These are phyloP conservation scores for Vireo altiloquus DNA, from an alignment of 2,113 vertebrate species.

Conservation along the genomic window DNA sequence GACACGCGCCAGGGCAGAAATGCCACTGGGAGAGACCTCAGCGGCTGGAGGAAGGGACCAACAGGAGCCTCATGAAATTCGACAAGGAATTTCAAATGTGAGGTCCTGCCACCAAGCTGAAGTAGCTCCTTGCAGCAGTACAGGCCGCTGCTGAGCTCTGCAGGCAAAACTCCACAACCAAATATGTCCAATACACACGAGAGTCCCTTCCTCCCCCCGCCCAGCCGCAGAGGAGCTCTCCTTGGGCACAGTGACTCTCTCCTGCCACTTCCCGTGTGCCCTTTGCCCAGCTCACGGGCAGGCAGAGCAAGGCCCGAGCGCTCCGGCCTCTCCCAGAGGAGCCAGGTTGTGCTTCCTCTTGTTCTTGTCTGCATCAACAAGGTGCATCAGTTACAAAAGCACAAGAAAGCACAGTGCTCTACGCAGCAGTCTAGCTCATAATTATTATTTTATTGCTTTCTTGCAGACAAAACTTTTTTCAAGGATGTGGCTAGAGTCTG, in stretches of 20 bases:
- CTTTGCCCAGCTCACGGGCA: neutral
- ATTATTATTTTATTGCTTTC: conserved; percentile 22
- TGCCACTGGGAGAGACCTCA: neutral
- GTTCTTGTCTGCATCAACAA: neutral
- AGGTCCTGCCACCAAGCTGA: neutral
- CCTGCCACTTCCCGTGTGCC: accelerated
- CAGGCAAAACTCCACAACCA: neutral
- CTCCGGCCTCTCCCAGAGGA: neutral
- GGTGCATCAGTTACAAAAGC: neutral
- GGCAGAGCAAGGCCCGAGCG: accelerated
- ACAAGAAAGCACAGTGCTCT: neutral
- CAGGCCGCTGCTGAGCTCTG: neutral
- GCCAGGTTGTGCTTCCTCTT: neutral
- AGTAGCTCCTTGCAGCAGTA: neutral
- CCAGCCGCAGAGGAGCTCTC: neutral
- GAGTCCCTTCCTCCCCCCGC: neutral
- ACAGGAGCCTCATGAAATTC: neutral
- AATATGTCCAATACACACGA: accelerated
- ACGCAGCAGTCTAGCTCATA: neutral
- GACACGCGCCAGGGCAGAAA: accelerated
- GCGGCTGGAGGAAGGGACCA: neutral
- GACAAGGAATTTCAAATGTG: neutral
- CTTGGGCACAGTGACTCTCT: neutral
- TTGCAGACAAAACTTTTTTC: conserved; percentile 1
- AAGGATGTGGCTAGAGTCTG: neutral